These are phyloP conservation scores for Acrobasis consociella DNA, from an alignment of 2,888 invertebrate genomes.

Conservation along the genomic window DNA sequence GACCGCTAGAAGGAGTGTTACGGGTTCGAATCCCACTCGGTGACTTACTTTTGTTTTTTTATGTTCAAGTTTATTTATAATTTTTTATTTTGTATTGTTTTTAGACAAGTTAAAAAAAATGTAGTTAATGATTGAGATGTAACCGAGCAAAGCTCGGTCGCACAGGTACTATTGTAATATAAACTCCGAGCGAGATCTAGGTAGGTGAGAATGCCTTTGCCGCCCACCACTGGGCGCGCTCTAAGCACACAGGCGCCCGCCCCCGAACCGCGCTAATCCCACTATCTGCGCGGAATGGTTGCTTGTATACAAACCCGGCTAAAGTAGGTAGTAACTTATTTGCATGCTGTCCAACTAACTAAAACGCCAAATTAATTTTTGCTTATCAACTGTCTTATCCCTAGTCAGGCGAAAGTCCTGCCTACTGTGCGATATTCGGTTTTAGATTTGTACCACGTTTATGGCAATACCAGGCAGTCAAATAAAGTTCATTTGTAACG, in stretches of 20 bases:
- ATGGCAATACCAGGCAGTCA: background rate
- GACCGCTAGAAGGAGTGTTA: too few species aligned
- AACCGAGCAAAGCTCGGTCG: too few species aligned
- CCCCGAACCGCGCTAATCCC: conserved; percentile 32
- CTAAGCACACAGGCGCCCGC: conserved; percentile 13
- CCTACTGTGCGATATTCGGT: background rate
- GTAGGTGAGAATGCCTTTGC: background rate
- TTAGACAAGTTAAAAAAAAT: too few species aligned
- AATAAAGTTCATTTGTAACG: too few species aligned
- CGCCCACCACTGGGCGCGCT: background rate
- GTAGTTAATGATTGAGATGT: too few species aligned
- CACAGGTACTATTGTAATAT: too few species aligned
- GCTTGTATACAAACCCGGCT: conserved; percentile 29
- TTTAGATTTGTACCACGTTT: background rate
- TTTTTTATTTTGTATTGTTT: too few species aligned
- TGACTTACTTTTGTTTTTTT: too few species aligned
- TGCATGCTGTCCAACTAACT: background rate
- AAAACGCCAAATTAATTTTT: background rate
- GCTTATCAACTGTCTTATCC: conserved; percentile 1
- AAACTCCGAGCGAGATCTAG: background rate
- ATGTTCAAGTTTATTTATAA: too few species aligned
- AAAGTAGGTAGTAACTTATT: conserved; percentile 3
- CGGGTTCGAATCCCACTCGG: too few species aligned
- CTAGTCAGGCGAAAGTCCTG: background rate
- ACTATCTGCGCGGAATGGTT: conserved; percentile 34